Base-by-base conservation (phyloP, 2,797 vertebrate species). In the Microcaecilia unicolor region DNA sequence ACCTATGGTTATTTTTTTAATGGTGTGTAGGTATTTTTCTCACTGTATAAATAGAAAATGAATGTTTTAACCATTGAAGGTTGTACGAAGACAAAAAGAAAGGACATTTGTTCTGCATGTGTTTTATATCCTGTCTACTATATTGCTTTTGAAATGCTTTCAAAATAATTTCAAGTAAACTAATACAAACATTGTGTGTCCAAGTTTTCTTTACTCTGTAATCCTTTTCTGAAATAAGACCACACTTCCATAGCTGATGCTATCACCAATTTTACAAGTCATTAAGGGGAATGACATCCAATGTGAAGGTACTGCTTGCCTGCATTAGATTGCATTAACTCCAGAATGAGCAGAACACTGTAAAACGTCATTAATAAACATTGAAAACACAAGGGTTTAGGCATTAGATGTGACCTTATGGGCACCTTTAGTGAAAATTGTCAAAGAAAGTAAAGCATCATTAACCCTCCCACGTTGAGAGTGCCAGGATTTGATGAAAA, bases 221-320 rank as follows among this genome's bases (percentile, higher is more conserved):
- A n/a, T n/a, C n/a, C n/a, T n/a, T n/a, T n/a, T n/a, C n/a, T n/a
- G n/a, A n/a, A n/a, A n/a, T n/a, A n/a, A n/a, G n/a, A n/a, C n/a
- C n/a, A n/a, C n/a, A n/a, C n/a, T n/a, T n/a, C n/a, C n/a, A n/a
- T 25, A 25, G 3, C 12, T 25, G 12, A 23, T 13, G 8, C 12
- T n/a, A n/a, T n/a, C n/a, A n/a, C 23, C 28, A 49, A 21, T 44
- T 62, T 36, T 49, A 31, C 24, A 40, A 39, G 34, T 44, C 41
- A 25, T 24, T 29, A 51, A 31, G 25, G 18, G 22, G 42, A 32
- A 25, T 23, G 40, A 18, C 35, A 15, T 30, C 30, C 19, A 34
- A 28, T 6, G 27, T 34, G 26, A n/a, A n/a, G n/a, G n/a, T n/a
- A 8, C 4, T 48, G 33, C 23, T 44, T 6, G 22, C 19, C 9